These are phyloP conservation scores for Stegana nigrithorax DNA, from an alignment of 2,888 invertebrate genomes.

Conservation along the genomic window DNA sequence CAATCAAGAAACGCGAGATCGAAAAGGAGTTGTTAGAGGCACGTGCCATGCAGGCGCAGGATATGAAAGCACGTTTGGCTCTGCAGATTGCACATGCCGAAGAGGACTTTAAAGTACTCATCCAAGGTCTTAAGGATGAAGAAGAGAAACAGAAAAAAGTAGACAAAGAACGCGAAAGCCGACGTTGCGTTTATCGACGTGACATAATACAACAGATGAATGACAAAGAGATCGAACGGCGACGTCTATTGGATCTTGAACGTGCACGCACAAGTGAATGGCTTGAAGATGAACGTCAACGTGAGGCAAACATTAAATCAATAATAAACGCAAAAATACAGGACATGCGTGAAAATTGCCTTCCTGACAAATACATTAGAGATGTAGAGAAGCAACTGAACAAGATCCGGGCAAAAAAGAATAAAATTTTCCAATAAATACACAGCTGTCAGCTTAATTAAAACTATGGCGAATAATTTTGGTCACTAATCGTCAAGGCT, in stretches of 20 bases:
- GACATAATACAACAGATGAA: slow-evolving; percentile 67
- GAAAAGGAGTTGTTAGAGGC: slow-evolving; percentile 61
- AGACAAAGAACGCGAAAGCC: slow-evolving; percentile 49
- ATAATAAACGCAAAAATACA: slow-evolving; percentile 65
- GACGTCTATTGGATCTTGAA: slow-evolving; percentile 54
- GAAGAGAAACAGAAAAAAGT: slow-evolving; percentile 58
- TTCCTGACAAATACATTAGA: slow-evolving; percentile 67
- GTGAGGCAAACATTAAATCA: slow-evolving; percentile 62
- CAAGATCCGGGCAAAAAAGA: slow-evolving; percentile 44
- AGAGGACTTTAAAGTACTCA: slow-evolving; percentile 59
- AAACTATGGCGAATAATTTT: neutral
- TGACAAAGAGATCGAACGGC: slow-evolving; percentile 62
- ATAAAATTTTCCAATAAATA: slow-evolving; percentile 34
- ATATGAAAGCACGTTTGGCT: slow-evolving; percentile 62
- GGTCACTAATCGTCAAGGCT: too few relatives aligned
- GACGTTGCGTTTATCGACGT: slow-evolving; percentile 58
- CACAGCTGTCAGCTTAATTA: too few relatives aligned
- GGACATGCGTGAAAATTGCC: slow-evolving; percentile 65
- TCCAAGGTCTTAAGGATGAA: slow-evolving; percentile 61
- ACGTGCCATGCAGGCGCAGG: slow-evolving; percentile 60
- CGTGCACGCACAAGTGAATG: slow-evolving; percentile 60
- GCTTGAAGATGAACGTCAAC: slow-evolving; percentile 62
- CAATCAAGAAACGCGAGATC: slow-evolving; percentile 55
- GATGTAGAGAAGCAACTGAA: slow-evolving; percentile 66
- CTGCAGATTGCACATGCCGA: slow-evolving; percentile 65